A percentile compares a stretch with the other conserved stretches of the same genome.
Evolutionary conservation across 2,888 invertebrate genomes (phyloP).

Genomic region (Pheosia gnoma): DNA sequence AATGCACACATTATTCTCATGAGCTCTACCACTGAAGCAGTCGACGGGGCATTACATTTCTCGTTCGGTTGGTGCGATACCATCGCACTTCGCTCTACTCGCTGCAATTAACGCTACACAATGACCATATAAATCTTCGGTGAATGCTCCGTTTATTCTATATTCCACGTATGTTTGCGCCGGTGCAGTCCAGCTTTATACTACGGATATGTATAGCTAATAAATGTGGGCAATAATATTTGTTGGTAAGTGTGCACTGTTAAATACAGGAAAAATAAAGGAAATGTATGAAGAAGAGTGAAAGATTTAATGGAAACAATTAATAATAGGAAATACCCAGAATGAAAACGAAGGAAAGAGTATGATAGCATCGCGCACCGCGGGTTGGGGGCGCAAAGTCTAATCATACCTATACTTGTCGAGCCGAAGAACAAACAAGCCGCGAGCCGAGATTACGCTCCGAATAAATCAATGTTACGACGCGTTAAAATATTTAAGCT

Average conservation of each 20-base stretch:
- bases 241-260: too few species aligned
- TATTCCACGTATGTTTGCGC: slow-evolving; percentile 57
- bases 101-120: slow-evolving; percentile 81
- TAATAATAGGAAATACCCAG: slow-evolving; percentile 56
- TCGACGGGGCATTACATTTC: slow-evolving; percentile 64
- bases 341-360: slow-evolving; percentile 53
- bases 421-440: slow-evolving; percentile 81
- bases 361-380: slow-evolving; percentile 49
- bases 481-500: slow-evolving; percentile 84
- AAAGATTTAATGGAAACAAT: slow-evolving; percentile 49
- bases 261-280: background rate
- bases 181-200: slow-evolving; percentile 45
- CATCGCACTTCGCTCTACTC: slow-evolving; percentile 76
- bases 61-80: slow-evolving; percentile 72
- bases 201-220: slow-evolving; percentile 9
- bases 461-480: slow-evolving; percentile 83
- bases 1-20: slow-evolving; percentile 51
- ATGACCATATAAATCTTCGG: slow-evolving; percentile 80
- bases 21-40: slow-evolving; percentile 47
- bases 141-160: slow-evolving; percentile 70
- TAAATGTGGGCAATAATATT: too few species aligned
- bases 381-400: slow-evolving; percentile 62
- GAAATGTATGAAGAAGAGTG: background rate
- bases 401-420: slow-evolving; percentile 80
- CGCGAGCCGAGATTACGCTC: slow-evolving; percentile 78